These are phyloP conservation scores for Halocynthia roretzi DNA, from an alignment of 23 tunicate genomes.

Conservation along the genomic window DNA sequence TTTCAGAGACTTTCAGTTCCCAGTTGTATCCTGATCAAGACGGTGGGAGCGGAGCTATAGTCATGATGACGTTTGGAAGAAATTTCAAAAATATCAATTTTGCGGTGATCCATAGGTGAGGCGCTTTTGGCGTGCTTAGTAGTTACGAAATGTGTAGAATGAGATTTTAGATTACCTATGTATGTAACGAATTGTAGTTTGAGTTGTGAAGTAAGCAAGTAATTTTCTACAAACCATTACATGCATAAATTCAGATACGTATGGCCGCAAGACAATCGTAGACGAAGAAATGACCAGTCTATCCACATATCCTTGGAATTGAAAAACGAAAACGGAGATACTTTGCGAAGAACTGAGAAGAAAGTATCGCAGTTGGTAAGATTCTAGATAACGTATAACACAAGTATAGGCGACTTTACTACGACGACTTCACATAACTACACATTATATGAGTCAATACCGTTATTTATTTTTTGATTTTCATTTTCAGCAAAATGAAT, in stretches of 20 bases:
- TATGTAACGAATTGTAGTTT: no score
- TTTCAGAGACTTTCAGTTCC: constrained; percentile 73
- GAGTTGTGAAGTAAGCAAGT: no score
- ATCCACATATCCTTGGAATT: constrained; percentile 9
- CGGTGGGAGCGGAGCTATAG: constrained; percentile 55
- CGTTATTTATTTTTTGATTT: background rate
- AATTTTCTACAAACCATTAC: no score
- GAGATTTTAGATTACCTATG: no score
- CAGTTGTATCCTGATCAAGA: constrained; percentile 22
- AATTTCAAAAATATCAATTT: constrained; percentile 51
- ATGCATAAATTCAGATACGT: constrained; percentile 1
- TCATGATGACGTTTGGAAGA: constrained; percentile 47
- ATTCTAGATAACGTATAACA: background rate
- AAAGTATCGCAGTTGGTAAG: background rate
- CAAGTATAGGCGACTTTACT: no score
- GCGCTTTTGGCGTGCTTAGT: background rate
- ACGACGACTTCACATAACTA: no score
- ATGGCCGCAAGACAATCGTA: background rate
- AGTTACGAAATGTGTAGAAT: background rate
- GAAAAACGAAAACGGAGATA: constrained; percentile 3
- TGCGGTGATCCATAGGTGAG: constrained; percentile 43
- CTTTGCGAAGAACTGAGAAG: constrained; percentile 22
- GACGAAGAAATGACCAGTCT: constrained; percentile 7
- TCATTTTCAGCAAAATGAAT: constrained; percentile 29
- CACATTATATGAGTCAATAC: background rate